Base-by-base conservation (phyloP, 2,113 vertebrate species). In the Eupsittula cactorum region DNA sequence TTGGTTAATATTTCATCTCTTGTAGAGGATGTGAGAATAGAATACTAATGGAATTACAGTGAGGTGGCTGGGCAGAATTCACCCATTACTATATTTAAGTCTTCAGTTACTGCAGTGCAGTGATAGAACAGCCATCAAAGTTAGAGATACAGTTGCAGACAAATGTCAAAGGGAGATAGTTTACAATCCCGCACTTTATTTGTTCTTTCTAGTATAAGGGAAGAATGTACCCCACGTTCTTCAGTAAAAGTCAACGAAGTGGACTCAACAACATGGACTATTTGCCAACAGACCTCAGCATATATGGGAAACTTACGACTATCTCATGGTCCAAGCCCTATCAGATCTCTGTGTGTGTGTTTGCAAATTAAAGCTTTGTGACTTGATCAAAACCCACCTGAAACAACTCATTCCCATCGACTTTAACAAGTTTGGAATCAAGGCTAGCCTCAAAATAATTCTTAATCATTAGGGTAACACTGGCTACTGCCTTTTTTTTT, bases 1-100 rank as follows among this genome's bases (percentile, higher is more conserved):
- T 82, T 59, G 49, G 67, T 95, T 93, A 92, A 86, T 92, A 63
- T 88, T 95, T 86, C 47, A 92, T 57, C 63, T 76, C 52, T 79
- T 69, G 33, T 44, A 64, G 44, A 68, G 55, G 64, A 64, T 5
- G 1, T 0, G 1, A 82, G 59, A 63, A n/a, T 33, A 53, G 39
- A 21, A 87, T 21, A 63, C 10, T 77, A 53, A 69, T 67, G 53
- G 71, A 86, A 70, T 47, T 88, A 31, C 67, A 27, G 14, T 59
- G 52, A 80, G 42, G 42, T 59, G 33, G 41, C 28, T 90, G 57
- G 65, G 62, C 46, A 62, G 55, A 46, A 42, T 65, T 82, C 50
- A 42, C 16, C 21, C 33, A 46, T 46, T 42, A 47, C 16, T 76
- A 3, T 65, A 81, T 46, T 59, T 87, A 23, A 76, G 64, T 86